Conservation (phyloP, 1,140 invertebrate species). For the Apis mellifera region Amel_HAv3.1 CM009938.2:11527501-11528000, state of each 20-base stretch:
- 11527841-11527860: too few species aligned
- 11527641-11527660: slow-evolving; percentile 92
- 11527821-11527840: not conserved
- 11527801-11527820: slow-evolving; percentile 88
- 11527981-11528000: too few species aligned
- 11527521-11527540: too few species aligned
- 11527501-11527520: too few species aligned
- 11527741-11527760: slow-evolving; percentile 93
- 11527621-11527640: slow-evolving; percentile 90
- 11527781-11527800: slow-evolving; percentile 85
- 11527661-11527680: slow-evolving; percentile 93
- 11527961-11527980: too few species aligned
- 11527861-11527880: too few species aligned
- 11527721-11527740: slow-evolving; percentile 93
- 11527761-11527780: slow-evolving; percentile 88
- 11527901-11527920: too few species aligned
- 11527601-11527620: slow-evolving; percentile 89
- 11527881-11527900: too few species aligned
- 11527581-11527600: slow-evolving; percentile 94
- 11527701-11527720: slow-evolving; percentile 95
- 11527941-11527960: too few species aligned
- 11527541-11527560: slow-evolving; percentile 73
- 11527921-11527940: too few species aligned
- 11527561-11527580: slow-evolving; percentile 93
- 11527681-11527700: slow-evolving; percentile 93